A percentile compares a stretch with the other conserved stretches of the same genome.
These are phyloP conservation scores for Enteromius viviparus DNA, from an alignment of 2,797 vertebrate genomes.

Conservation along the genomic window DNA sequence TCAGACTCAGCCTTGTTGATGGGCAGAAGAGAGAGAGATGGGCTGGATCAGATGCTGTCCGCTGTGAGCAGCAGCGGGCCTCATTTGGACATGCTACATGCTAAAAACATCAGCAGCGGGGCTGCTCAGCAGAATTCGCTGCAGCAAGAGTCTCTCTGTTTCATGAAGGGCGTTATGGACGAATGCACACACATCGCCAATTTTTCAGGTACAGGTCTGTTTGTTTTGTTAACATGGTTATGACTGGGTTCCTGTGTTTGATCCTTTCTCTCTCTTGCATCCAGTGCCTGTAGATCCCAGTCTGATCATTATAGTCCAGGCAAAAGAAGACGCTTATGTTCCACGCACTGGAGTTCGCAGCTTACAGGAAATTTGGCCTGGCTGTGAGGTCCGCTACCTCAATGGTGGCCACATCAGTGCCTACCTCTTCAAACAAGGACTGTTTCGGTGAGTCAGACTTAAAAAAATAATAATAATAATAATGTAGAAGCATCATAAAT, in stretches of 20 bases:
- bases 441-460: slow-evolving; percentile 84
- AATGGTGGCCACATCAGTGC: slow-evolving; percentile 95
- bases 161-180: slow-evolving; percentile 99
- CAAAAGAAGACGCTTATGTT: slow-evolving; percentile 94
- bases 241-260: slow-evolving; percentile 20
- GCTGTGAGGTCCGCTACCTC: slow-evolving; percentile 93
- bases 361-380: slow-evolving; percentile 96
- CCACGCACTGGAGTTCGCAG: slow-evolving; percentile 92
- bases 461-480: background rate
- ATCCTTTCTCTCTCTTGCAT: background rate
- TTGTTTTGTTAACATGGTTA: background rate
- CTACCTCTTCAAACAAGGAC: slow-evolving; percentile 96
- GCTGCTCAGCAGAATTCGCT: slow-evolving; percentile 69
- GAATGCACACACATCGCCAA: slow-evolving; percentile 98
- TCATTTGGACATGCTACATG: slow-evolving; percentile 47
- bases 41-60: slow-evolving; percentile 73
- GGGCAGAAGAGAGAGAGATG: slow-evolving; percentile 61
- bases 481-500: background rate
- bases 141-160: slow-evolving; percentile 87
- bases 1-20: slow-evolving; percentile 65
- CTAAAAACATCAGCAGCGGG: slow-evolving; percentile 39
- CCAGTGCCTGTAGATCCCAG: slow-evolving; percentile 94
- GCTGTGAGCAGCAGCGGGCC: slow-evolving; percentile 68
- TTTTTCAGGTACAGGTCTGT: slow-evolving; percentile 85
- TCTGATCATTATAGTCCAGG: slow-evolving; percentile 94